Evolutionary conservation across 2,888 invertebrate species (phyloP), one percentile per base, ranked within the genome.

Genomic region (Perizoma flavofasciatum): DNA sequence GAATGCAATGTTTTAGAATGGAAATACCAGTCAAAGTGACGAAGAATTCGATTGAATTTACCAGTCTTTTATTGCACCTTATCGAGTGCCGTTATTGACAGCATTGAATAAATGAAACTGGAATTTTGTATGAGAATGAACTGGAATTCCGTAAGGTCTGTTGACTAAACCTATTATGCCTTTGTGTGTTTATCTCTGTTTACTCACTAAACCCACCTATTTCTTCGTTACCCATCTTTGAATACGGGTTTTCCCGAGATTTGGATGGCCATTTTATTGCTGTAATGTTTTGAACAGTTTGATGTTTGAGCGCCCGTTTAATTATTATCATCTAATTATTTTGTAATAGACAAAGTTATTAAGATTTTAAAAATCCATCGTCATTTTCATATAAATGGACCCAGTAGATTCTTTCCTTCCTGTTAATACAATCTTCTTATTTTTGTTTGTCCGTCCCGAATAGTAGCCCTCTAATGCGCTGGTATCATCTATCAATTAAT

Each of bases 31-130:
- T 77, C 76, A 79, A 79, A 83, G 78, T 82, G 78, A 74, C 75
- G 75, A 81, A 81, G 78, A 80, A 83, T 85, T 82, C 80, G 71
- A 84, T 86, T 84, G 79, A 80, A 83, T 81, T 80, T 79, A 70
- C 75, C 79, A 72, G 82, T 76, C 74, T 78, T 79, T 78, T 81
- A 79, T 83, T 82, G 81, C 73, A 77, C 74, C 71, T 76, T 75
- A 74, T 74, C 66, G 70, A 69, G 69, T 71, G 68, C 59, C 70
- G 63, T 71, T 75, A 77, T 70, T 73, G 71, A 70, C 65, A 63
- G 65, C 59, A 58, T 54, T 64, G 54, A 64, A 48, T 59, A 63
- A 65, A 67, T 62, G 59, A 58, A 66, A 66, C 54, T 66, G 62
- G 67, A 67, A 65, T 70, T 72, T 69, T 52, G 46, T 49, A 34